Evolutionary conservation across 2,888 invertebrate genomes (phyloP), one percentile per base, ranked within the genome.

Genomic region (Belgica antarctica): DNA sequence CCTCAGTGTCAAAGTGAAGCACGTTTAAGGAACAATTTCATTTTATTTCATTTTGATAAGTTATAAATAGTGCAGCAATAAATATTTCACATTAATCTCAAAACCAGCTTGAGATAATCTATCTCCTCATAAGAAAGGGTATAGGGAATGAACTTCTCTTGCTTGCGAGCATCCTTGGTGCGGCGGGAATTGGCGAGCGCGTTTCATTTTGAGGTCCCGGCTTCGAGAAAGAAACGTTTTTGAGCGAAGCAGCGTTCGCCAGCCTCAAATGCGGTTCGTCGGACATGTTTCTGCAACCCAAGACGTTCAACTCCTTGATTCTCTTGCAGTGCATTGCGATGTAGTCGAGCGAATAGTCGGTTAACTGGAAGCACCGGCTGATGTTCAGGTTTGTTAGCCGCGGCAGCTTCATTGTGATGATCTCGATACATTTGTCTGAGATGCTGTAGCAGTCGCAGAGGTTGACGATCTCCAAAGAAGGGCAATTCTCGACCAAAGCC

Each of bases 401-500:
- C 2, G 73, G 75, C 25, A 85, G 75, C 70, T 79, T 79, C 46
- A 77, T 78, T 0, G 82, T 78, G 1, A 85, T 75, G 34, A 79
- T 77, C 46, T 80, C 77, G 31, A 86, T 80, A 1, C 83, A 86
- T 72, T 83, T 83, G 78, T 90, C 89, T 73, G 86, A 87, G 46
- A 89, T 83, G 75, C 86, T 85, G 73, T 83, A 84, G 77, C 89
- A 89, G 76, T 88, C 85, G 71, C 83, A 84, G 17, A 90, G 78
- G 76, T 86, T 83, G 7, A 90, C 78, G 73, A 83, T 83, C 77
- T 90, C 89, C 74, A 90, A 83, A 72, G 88, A 86, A 27, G 87
- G 86, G 77, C 89, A 89, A 75, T 86, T 86, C 72, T 78, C 81
- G 5, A 86, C 86, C 72, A 90, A 78, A 72, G 84, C 79, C 72